Evolutionary conservation across 2,888 invertebrate species (phyloP), one percentile per base, ranked within the genome.

Genomic region (Epinotia demarniana): DNA sequence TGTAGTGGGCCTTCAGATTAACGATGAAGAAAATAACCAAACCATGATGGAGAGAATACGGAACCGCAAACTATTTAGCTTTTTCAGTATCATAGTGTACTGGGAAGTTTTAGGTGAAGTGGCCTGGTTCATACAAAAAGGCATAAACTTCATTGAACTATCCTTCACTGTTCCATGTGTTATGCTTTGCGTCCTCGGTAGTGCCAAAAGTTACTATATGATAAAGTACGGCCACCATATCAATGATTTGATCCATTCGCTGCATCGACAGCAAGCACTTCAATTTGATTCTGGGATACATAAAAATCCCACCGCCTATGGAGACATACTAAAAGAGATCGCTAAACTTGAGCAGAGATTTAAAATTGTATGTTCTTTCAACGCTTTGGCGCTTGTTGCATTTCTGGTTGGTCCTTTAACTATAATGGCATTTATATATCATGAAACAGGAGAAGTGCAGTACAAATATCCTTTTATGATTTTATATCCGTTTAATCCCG

Each of bases 401-500:
- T 89, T 88, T 79, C 80, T 77, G 6, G 12, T 81, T 8, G 83
- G 83, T 0, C 87, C 89, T 0, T 57, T 86, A 16, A 6, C 82
- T 11, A 67, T 85, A 9, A 80, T 79, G 60, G 78, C 73, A 49
- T 76, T 80, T 13, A 72, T 79, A 46, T 90, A 89, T 77, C 79
- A 76, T 8, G 75, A 76, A 18, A 82, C 84, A 0, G 85, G 84
- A 3, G 77, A 85, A 78, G 39, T 89, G 2, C 78, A 80, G 63
- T 78, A 88, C 11, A 77, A 80, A 46, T 73, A 85, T 18, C 90
- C 89, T 0, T 90, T 86, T 77, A 9, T 83, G 6, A 18, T 85
- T 18, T 82, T 81, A 77, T 90, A 88, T 82, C 90, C 90, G 4
- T 89, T 90, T 77, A 82, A 90, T 79, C 78, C 76, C 16, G 81